A percentile compares a stretch with the other conserved stretches of the same genome.
Evolutionary conservation across 2,888 invertebrate species (phyloP).

Genomic region (Campaea margaritaria): DNA sequence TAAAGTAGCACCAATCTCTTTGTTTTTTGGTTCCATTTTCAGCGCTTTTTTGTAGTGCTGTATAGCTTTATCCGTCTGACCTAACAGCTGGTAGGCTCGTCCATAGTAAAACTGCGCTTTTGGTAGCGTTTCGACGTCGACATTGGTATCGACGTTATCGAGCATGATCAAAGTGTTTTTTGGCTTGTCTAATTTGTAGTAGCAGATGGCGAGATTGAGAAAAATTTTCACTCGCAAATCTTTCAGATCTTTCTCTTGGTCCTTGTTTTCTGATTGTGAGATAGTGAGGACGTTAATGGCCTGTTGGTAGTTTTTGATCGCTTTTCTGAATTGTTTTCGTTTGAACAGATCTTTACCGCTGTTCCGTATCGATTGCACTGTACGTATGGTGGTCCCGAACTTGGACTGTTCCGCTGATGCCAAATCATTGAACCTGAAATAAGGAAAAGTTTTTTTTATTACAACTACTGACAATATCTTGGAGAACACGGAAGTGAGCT

Average conservation of each 20-base stretch:
- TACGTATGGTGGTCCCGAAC: slow-evolving; percentile 62
- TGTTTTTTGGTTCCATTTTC: slow-evolving; percentile 74
- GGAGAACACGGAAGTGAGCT: not conserved
- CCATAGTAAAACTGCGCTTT: slow-evolving; percentile 74
- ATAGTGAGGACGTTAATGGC: slow-evolving; percentile 61
- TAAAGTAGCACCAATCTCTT: slow-evolving; percentile 68
- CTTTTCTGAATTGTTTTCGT: slow-evolving; percentile 57
- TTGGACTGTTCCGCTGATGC: slow-evolving; percentile 69
- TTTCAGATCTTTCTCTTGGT: slow-evolving; percentile 58
- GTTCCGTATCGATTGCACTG: slow-evolving; percentile 63
- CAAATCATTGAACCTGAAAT: slow-evolving; percentile 72
- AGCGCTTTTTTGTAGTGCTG: slow-evolving; percentile 70
- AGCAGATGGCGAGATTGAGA: slow-evolving; percentile 73
- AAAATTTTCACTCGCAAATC: slow-evolving; percentile 61
- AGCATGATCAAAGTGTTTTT: slow-evolving; percentile 69
- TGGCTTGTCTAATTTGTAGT: slow-evolving; percentile 68
- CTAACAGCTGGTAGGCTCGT: slow-evolving; percentile 62
- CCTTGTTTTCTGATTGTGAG: slow-evolving; percentile 54
- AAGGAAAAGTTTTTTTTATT: no score
- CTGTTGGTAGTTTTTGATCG: slow-evolving; percentile 69
- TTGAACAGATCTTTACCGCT: slow-evolving; percentile 63
- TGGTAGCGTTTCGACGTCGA: slow-evolving; percentile 66
- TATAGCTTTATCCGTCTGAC: slow-evolving; percentile 62
- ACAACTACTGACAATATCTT: no score
- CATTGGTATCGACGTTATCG: slow-evolving; percentile 63